Evolutionary conservation across 92 coral and sea anemone species (phyloP).

Genomic region (Chrysogorgia sp.): DNA sequence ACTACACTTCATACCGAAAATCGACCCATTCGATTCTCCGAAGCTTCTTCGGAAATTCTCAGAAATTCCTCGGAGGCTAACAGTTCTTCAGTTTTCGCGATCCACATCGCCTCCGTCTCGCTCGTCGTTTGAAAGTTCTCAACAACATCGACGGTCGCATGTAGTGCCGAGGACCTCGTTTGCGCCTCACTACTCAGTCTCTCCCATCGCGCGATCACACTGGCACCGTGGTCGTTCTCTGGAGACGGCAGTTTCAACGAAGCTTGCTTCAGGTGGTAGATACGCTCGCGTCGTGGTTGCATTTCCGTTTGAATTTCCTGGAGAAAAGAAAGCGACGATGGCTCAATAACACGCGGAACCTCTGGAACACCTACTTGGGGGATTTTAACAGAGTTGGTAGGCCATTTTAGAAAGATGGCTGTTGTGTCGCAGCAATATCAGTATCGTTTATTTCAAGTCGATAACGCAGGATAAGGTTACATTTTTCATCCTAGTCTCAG

Average conservation of each 20-base stretch:
- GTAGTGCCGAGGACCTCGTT: constrained; percentile 66
- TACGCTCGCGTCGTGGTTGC: constrained; percentile 70
- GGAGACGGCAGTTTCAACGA: constrained; percentile 75
- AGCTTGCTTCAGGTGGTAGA: constrained; percentile 70
- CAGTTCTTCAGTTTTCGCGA: constrained; percentile 73
- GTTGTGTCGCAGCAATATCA: no score
- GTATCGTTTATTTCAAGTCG: no score
- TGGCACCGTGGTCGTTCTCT: constrained; percentile 65
- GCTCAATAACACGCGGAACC: no score
- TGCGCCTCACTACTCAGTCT: constrained; percentile 71
- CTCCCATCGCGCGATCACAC: constrained; percentile 82
- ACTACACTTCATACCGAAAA: constrained; percentile 73
- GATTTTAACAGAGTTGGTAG: no score
- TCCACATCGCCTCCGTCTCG: constrained; percentile 75
- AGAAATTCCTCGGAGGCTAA: constrained; percentile 61
- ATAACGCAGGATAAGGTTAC: no score
- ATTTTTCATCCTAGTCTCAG: no score
- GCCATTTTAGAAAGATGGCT: no score
- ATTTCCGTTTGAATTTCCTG: constrained; percentile 77
- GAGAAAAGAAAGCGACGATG: background rate
- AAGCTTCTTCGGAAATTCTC: constrained; percentile 57
- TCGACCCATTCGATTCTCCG: constrained; percentile 74
- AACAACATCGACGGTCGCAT: constrained; percentile 64
- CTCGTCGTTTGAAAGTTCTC: constrained; percentile 70
- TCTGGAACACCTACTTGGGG: no score